These are phyloP conservation scores for Leucoraja ocellata DNA, from an alignment of 2,797 vertebrate genomes.

Conservation along the genomic window DNA sequence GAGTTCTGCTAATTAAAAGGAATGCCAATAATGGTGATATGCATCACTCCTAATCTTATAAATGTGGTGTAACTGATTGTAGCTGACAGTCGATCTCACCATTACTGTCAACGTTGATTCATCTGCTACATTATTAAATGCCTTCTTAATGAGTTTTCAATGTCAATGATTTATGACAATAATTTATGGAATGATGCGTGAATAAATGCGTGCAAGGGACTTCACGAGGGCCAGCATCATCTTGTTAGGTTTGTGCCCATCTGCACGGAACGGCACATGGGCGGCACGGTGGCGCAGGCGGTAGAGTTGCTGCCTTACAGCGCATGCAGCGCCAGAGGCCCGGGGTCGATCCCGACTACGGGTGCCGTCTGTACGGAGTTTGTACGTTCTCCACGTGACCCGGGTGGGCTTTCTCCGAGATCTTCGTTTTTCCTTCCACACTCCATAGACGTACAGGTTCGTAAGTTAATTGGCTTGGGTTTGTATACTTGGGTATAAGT, in stretches of 20 bases:
- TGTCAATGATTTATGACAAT: conserved; percentile 21
- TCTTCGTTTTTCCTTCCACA: too few species aligned
- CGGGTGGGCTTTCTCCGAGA: too few species aligned
- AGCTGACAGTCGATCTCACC: background rate
- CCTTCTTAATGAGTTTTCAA: conserved; percentile 22
- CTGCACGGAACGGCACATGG: background rate
- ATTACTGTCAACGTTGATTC: conserved; percentile 31
- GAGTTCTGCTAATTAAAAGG: conserved; percentile 18
- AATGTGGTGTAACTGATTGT: conserved; percentile 27
- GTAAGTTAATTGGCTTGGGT: too few species aligned
- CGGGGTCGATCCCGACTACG: too few species aligned
- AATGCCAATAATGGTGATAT: conserved; percentile 1
- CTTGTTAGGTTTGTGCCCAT: conserved; percentile 1
- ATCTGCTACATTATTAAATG: conserved; percentile 18
- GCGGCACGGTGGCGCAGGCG: too few species aligned
- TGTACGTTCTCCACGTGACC: too few species aligned
- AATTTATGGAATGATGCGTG: conserved; percentile 24
- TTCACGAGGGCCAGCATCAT: background rate
- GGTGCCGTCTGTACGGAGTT: too few species aligned
- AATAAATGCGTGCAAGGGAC: background rate
- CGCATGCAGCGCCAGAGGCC: too few species aligned
- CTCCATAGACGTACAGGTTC: too few species aligned
- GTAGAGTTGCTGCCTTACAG: too few species aligned
- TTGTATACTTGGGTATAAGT: too few species aligned
- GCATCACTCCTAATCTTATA: background rate